A percentile compares a stretch with the other conserved stretches of the same genome.
phyloP scores from a whole-genome alignment of 1,140 invertebrate species.

The Drosophila willistoni region DNA sequence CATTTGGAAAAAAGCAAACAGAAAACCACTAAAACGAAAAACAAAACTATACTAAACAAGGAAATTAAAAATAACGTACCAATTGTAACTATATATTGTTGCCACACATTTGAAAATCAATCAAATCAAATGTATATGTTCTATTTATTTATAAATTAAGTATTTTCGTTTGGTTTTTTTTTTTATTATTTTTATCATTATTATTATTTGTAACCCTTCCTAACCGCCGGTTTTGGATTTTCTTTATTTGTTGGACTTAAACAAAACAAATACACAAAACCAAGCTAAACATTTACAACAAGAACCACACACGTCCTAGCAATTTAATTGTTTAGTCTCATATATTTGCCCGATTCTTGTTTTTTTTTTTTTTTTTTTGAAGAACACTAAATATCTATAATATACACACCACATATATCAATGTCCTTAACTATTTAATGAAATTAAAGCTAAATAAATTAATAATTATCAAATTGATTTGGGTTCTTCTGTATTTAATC shows the following conservation, averaged over 20 bases:
- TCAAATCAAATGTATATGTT: conserved; percentile 54
- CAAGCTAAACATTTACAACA: conserved; percentile 16
- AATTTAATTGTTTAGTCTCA: conserved; percentile 78
- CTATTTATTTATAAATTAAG: conserved; percentile 81
- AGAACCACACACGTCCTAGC: conserved; percentile 64
- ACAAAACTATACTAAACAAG: conserved; percentile 35
- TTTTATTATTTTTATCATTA: neutral
- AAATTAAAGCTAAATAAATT: conserved; percentile 79
- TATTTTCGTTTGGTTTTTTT: conserved; percentile 26
- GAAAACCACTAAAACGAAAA: conserved; percentile 40
- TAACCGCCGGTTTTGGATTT: conserved; percentile 63
- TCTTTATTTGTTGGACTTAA: conserved; percentile 58
- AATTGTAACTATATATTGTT: conserved; percentile 74
- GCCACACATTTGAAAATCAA: conserved; percentile 68
- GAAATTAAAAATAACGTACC: conserved; percentile 52
- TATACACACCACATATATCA: conserved; percentile 61
- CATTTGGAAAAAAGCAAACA: conserved; percentile 63
- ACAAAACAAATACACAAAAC: conserved; percentile 35
- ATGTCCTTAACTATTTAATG: conserved; percentile 81
- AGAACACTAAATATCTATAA: conserved; percentile 51
- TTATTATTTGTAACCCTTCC: conserved; percentile 47
- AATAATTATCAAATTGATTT: conserved; percentile 60
- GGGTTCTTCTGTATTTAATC: no score
- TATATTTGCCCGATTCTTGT: conserved; percentile 52
- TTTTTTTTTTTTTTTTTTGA: conserved; percentile 40